Conservation (phyloP, 2,888 invertebrate genomes). For the Chymomyza amoena region DNA sequence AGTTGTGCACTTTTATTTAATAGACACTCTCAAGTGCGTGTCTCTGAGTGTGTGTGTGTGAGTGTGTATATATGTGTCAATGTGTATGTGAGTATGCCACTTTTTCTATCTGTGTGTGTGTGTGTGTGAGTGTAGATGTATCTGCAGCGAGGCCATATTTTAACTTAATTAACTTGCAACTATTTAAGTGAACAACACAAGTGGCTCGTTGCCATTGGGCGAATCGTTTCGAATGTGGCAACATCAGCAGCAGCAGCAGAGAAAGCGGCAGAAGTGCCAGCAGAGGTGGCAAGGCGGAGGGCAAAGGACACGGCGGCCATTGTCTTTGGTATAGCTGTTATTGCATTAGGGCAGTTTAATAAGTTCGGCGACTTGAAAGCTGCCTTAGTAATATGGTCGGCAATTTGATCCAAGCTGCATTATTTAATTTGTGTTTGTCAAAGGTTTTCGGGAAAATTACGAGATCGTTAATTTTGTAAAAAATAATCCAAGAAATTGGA, state of each 20-base stretch:
- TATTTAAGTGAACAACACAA: slow-evolving; percentile 60
- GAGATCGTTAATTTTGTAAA: no score
- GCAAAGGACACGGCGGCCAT: neutral
- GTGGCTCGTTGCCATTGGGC: slow-evolving; percentile 38
- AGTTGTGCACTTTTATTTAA: slow-evolving; percentile 43
- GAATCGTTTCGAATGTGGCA: slow-evolving; percentile 2
- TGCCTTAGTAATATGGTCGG: no score
- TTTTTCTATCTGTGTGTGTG: neutral
- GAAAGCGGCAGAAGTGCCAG: neutral
- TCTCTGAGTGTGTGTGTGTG: neutral
- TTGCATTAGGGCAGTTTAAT: neutral
- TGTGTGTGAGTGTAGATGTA: neutral
- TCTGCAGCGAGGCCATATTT: slow-evolving; percentile 41
- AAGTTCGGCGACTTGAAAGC: no score
- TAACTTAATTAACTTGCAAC: slow-evolving; percentile 62
- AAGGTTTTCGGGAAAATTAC: no score
- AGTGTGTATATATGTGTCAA: neutral
- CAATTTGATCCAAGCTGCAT: no score
- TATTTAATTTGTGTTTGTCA: no score
- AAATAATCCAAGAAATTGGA: no score
- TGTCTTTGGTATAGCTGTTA: neutral
- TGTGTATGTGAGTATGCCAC: neutral
- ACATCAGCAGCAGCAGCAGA: neutral
- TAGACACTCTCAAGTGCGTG: slow-evolving; percentile 20
- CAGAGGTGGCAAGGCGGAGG: neutral